Conservation (phyloP, 2,797 vertebrate species). For the Hippoglossus hippoglossus region DNA sequence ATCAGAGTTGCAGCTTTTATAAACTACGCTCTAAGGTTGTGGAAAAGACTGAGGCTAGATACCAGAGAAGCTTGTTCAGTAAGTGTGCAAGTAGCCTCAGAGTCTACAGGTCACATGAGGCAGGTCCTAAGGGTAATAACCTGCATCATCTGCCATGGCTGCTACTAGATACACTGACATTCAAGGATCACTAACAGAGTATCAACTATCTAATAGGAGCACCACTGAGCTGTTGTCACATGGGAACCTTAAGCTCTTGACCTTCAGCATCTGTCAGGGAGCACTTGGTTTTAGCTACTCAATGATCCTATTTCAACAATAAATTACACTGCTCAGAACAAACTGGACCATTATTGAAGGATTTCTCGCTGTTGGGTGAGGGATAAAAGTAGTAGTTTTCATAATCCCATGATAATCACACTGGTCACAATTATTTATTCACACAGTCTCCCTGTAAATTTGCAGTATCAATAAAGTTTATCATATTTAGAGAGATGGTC, state of each 20-base stretch:
- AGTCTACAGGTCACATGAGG: slow-evolving; percentile 22
- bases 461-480: too few relatives aligned
- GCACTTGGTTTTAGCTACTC: slow-evolving; percentile 57
- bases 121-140: slow-evolving; percentile 10
- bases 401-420: not conserved
- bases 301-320: slow-evolving; percentile 58
- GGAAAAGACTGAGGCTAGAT: not conserved
- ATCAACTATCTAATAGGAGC: slow-evolving; percentile 21
- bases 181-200: slow-evolving; percentile 8
- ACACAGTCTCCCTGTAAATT: too few relatives aligned
- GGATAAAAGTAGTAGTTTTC: not conserved
- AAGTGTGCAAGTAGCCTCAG: not conserved
- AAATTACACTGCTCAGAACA: slow-evolving; percentile 26
- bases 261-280: slow-evolving; percentile 66
- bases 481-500: too few relatives aligned
- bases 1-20: too few relatives aligned
- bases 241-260: slow-evolving; percentile 61
- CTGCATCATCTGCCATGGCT: slow-evolving; percentile 42
- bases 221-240: slow-evolving; percentile 36
- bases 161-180: slow-evolving; percentile 11
- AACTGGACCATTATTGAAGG: slow-evolving; percentile 1
- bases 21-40: too few relatives aligned
- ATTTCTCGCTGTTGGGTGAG: not conserved
- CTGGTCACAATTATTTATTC: not conserved
- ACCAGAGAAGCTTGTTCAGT: too few relatives aligned